These are phyloP conservation scores for Athripsodes cinereus DNA, from an alignment of 2,888 invertebrate species.

Conservation along the genomic window DNA sequence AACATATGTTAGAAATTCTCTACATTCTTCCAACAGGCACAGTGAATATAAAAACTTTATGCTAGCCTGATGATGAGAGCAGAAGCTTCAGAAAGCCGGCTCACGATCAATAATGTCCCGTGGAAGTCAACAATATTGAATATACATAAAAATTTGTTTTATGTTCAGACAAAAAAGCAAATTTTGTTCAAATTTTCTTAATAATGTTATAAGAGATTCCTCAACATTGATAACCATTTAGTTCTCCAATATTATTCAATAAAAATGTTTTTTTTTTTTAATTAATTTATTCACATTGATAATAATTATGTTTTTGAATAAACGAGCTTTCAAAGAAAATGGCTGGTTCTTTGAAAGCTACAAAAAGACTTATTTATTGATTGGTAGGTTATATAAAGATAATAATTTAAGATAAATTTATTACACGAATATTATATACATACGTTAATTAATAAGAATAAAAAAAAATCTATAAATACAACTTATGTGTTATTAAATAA, in stretches of 20 bases:
- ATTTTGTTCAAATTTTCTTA: too few species aligned
- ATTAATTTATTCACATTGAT: background rate
- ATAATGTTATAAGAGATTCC: too few species aligned
- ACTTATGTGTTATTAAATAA: constrained; percentile 1
- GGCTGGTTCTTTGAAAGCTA: constrained; percentile 24
- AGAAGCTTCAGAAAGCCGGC: too few species aligned
- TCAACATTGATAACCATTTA: background rate
- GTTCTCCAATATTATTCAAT: background rate
- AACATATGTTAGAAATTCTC: too few species aligned
- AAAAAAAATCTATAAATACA: background rate
- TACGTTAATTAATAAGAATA: background rate
- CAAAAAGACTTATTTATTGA: background rate
- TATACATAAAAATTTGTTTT: too few species aligned
- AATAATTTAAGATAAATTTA: background rate
- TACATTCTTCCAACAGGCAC: too few species aligned
- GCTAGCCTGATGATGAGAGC: too few species aligned
- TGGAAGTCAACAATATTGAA: too few species aligned
- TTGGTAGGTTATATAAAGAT: constrained; percentile 1
- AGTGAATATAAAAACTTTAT: too few species aligned
- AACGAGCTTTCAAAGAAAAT: constrained; percentile 17
- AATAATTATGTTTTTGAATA: too few species aligned
- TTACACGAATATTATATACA: background rate
- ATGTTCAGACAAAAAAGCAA: too few species aligned
- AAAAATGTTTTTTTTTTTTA: background rate
- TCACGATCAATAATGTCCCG: too few species aligned